Percentiles rank a stretch among this genome's conserved stretches.
These are phyloP conservation scores for Paramormyrops kingsleyae DNA, from an alignment of 2,113 vertebrate species.

Conservation along the genomic window DNA sequence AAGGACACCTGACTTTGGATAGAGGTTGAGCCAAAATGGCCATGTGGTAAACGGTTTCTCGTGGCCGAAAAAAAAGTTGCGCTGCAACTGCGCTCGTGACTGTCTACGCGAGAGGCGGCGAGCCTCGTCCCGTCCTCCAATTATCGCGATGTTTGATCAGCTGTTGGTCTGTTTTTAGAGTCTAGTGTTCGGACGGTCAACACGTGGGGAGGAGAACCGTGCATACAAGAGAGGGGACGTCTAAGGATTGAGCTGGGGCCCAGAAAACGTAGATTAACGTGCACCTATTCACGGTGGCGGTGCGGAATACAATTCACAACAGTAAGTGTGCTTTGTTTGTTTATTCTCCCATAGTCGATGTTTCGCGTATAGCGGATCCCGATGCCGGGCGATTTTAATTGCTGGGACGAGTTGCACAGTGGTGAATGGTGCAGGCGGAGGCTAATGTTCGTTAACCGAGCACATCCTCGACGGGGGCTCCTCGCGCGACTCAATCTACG, in stretches of 20 bases:
- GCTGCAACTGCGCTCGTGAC: background rate
- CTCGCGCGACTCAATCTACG: background rate
- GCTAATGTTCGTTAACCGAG: background rate
- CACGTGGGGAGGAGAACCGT: slow-evolving; percentile 63
- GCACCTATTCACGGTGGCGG: slow-evolving; percentile 51
- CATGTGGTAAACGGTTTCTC: background rate
- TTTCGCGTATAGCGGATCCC: background rate
- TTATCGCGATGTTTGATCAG: slow-evolving; percentile 63
- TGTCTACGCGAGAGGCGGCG: background rate
- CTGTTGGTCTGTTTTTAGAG: slow-evolving; percentile 62
- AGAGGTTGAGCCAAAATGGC: slow-evolving; percentile 8
- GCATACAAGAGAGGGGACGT: slow-evolving; percentile 37
- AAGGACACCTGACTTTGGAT: background rate
- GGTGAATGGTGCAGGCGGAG: background rate
- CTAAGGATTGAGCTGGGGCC: slow-evolving; percentile 30
- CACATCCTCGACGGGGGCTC: background rate
- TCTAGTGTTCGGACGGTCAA: slow-evolving; percentile 49
- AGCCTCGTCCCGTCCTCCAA: background rate
- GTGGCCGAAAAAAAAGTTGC: background rate
- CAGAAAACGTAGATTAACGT: slow-evolving; percentile 22
- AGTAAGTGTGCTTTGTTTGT: slow-evolving; percentile 46
- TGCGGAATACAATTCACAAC: slow-evolving; percentile 38
- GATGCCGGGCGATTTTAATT: background rate
- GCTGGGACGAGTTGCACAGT: background rate
- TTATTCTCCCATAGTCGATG: background rate